Conservation (phyloP, 2,113 vertebrate genomes). For the Centrocercus urophasianus region DNA sequence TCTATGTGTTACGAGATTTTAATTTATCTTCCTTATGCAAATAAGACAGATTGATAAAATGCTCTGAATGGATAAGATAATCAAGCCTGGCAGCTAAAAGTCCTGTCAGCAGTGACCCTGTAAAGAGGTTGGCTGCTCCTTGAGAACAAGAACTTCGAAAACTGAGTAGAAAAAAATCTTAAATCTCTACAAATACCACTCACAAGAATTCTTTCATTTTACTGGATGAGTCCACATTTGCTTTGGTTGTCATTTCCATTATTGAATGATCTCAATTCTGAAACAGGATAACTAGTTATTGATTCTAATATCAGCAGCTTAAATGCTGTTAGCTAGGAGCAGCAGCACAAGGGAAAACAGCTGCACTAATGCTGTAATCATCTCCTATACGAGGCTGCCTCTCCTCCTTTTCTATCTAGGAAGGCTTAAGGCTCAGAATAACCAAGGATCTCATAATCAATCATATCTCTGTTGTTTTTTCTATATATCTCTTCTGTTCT, state of each 20-base stretch:
- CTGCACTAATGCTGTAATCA: not conserved
- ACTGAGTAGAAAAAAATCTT: not conserved
- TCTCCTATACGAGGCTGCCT: not conserved
- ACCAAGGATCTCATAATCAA: not conserved
- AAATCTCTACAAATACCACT: not conserved
- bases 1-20: accelerated
- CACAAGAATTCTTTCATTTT: not conserved
- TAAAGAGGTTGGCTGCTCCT: not conserved
- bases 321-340: conserved; percentile 14
- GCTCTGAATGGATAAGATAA: not conserved
- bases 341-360: conserved; percentile 17
- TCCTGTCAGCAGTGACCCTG: not conserved
- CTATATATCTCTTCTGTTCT: not conserved
- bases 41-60: not conserved
- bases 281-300: conserved; percentile 53
- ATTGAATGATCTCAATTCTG: conserved; percentile 27
- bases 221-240: not conserved
- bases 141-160: not conserved
- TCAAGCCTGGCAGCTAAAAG: not conserved
- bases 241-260: conserved; percentile 55
- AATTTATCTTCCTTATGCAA: not conserved
- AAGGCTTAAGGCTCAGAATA: conserved; percentile 2
- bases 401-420: not conserved
- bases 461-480: not conserved
- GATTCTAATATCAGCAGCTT: conserved; percentile 55